Evolutionary conservation across 53 echinoderm and acorn worm genomes (phyloP).

Genomic region (Arbacia lixula): DNA sequence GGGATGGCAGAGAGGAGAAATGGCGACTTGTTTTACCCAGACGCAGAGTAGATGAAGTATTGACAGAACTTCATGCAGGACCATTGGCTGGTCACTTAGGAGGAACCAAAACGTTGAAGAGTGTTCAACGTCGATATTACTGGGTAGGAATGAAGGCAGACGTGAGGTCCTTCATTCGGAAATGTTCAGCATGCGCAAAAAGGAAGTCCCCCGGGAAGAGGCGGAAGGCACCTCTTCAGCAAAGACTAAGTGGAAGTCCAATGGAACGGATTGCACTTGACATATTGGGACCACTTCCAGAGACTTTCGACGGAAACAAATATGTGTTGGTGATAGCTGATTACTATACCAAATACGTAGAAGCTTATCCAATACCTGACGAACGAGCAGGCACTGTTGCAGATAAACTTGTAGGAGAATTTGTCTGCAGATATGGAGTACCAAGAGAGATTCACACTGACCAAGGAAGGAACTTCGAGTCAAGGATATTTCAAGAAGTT

Average conservation of each 20-base stretch:
- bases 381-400: constrained; percentile 7
- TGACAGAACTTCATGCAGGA: constrained; percentile 60
- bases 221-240: constrained; percentile 38
- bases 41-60: neutral
- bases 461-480: constrained; percentile 28
- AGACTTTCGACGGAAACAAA: constrained; percentile 11
- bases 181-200: constrained; percentile 29
- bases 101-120: constrained; percentile 56
- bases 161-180: constrained; percentile 36
- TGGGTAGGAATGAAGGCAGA: constrained; percentile 65
- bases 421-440: constrained; percentile 23
- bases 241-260: constrained; percentile 27
- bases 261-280: constrained; percentile 37
- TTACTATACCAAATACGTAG: too few relatives aligned
- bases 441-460: constrained; percentile 28
- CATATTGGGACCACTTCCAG: constrained; percentile 39
- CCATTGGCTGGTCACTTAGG: constrained; percentile 68
- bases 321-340: constrained; percentile 7
- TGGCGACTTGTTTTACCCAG: constrained; percentile 67
- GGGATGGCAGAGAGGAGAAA: constrained; percentile 13
- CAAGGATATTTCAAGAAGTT: neutral
- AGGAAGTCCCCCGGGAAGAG: neutral
- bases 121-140: constrained; percentile 42
- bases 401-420: constrained; percentile 3
- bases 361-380: too few relatives aligned